Conservation (phyloP, 2,797 vertebrate genomes). For the Leptatherina wallacei region DNA sequence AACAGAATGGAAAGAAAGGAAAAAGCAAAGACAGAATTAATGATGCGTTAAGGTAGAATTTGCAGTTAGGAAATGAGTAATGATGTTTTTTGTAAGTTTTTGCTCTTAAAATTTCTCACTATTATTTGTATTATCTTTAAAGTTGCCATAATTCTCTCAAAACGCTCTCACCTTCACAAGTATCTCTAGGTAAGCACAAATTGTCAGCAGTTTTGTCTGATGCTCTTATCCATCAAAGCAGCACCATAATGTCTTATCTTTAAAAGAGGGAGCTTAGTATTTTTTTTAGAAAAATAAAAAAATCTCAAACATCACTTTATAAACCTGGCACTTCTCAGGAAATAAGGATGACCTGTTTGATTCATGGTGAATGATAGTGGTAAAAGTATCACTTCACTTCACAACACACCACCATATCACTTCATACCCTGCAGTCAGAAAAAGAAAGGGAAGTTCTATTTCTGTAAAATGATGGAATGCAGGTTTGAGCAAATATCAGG, state of each 20-base stretch:
- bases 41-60: constrained; percentile 11
- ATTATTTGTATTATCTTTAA: constrained; percentile 15
- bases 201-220: constrained; percentile 6
- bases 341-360: constrained; percentile 13
- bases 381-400: not conserved
- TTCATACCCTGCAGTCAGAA: constrained; percentile 17
- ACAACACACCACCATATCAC: constrained; percentile 1
- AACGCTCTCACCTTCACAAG: constrained; percentile 11
- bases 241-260: constrained; percentile 22
- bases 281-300: not conserved
- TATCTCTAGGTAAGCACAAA: constrained; percentile 16
- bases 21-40: constrained; percentile 26
- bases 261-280: constrained; percentile 2
- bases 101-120: not conserved
- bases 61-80: constrained; percentile 2
- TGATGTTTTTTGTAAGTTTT: constrained; percentile 29
- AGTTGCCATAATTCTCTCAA: constrained; percentile 5
- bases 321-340: not conserved
- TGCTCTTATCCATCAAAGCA: constrained; percentile 22
- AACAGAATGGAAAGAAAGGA: constrained; percentile 55
- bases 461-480: constrained; percentile 14
- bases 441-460: constrained; percentile 14
- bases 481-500: constrained; percentile 3
- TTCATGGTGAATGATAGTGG: constrained; percentile 9
- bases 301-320: constrained; percentile 18